phyloP scores from a whole-genome alignment of 2,113 vertebrate species.

The Nicator chloris region DNA sequence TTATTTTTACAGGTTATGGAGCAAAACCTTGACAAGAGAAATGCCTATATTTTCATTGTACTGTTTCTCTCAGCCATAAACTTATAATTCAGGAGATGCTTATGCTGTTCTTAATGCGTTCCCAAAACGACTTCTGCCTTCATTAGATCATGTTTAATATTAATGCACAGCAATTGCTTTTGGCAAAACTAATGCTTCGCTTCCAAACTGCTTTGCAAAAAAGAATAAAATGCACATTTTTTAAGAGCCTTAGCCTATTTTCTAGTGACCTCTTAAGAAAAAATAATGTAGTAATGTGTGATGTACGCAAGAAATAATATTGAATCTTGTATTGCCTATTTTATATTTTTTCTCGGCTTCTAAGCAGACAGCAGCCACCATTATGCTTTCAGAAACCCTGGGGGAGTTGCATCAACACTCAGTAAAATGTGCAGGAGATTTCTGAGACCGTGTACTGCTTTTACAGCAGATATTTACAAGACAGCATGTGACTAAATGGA shows the following conservation, averaged over 20 bases:
- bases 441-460: neutral
- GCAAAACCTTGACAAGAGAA: neutral
- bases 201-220: slow-evolving; percentile 21
- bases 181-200: slow-evolving; percentile 60
- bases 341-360: neutral
- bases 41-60: slow-evolving; percentile 26
- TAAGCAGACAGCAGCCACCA: slow-evolving; percentile 1
- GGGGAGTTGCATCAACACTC: neutral
- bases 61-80: slow-evolving; percentile 32
- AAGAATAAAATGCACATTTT: neutral
- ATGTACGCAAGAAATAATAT: slow-evolving; percentile 7
- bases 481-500: neutral
- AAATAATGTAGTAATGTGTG: neutral
- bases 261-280: neutral
- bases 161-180: slow-evolving; percentile 66
- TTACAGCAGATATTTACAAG: neutral
- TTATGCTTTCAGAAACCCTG: slow-evolving; percentile 33
- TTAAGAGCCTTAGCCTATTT: neutral
- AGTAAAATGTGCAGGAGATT: neutral
- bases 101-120: slow-evolving; percentile 58
- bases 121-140: slow-evolving; percentile 68
- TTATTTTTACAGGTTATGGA: neutral
- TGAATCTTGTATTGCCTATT: slow-evolving; percentile 1
- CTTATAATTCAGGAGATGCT: slow-evolving; percentile 60
- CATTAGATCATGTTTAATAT: slow-evolving; percentile 68